These are phyloP conservation scores for Leptinotarsa rubiginosa DNA, from an alignment of 2,888 invertebrate species.

Conservation along the genomic window DNA sequence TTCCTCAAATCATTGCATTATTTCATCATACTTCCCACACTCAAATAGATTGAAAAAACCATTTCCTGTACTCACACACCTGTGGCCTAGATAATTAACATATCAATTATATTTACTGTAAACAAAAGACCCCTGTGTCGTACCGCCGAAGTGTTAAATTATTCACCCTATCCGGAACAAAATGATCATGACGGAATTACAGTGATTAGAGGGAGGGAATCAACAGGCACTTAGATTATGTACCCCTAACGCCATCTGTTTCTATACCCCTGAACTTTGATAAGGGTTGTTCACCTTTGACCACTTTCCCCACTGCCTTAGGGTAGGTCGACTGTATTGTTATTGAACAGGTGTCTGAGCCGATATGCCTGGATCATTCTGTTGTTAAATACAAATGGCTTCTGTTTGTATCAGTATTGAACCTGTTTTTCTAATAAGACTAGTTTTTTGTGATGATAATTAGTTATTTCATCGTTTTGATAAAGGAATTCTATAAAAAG, in stretches of 20 bases:
- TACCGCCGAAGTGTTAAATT: constrained; percentile 7
- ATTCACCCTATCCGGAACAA: constrained; percentile 17
- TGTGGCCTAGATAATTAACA: constrained; percentile 1
- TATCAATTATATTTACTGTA: background rate
- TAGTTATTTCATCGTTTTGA: no score
- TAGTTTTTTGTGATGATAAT: no score
- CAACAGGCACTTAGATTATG: constrained; percentile 6
- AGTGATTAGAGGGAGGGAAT: background rate
- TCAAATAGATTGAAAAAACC: no score
- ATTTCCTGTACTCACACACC: background rate
- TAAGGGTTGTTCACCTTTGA: constrained; percentile 40
- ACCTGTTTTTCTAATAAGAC: background rate
- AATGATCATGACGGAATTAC: background rate
- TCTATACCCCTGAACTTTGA: constrained; percentile 23
- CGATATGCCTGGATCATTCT: constrained; percentile 1
- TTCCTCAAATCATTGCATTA: background rate
- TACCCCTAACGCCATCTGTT: constrained; percentile 37
- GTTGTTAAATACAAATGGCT: background rate
- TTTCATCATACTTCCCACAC: background rate
- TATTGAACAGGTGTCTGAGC: background rate
- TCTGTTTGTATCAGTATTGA: background rate
- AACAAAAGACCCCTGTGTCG: constrained; percentile 1
- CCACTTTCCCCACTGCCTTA: constrained; percentile 27
- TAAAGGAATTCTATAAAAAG: no score
- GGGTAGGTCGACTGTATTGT: constrained; percentile 11